phyloP scores from a whole-genome alignment of 2,113 vertebrate species.

The Pedetes capensis region DNA sequence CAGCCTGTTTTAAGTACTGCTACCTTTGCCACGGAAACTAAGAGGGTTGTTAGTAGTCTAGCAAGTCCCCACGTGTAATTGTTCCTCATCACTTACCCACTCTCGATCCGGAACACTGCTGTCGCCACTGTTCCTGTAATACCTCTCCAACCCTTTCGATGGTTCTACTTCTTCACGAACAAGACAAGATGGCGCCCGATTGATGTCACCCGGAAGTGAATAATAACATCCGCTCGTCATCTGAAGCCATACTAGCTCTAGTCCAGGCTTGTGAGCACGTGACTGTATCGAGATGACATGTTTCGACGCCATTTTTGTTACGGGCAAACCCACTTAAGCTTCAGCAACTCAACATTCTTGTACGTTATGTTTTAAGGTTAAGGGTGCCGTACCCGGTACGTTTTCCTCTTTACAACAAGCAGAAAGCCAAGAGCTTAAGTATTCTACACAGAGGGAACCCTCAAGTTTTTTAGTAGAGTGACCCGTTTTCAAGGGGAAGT shows the following conservation, averaged over 20 bases:
- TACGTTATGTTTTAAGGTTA: background rate
- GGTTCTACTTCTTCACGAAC: constrained; percentile 80
- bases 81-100: constrained; percentile 58
- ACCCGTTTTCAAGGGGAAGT: background rate
- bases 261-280: rapidly evolving
- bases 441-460: background rate
- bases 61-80: background rate
- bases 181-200: constrained; percentile 86
- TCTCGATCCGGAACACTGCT: constrained; percentile 56
- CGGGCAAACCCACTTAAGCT: constrained; percentile 45
- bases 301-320: constrained; percentile 73
- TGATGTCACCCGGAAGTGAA: constrained; percentile 81
- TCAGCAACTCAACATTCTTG: background rate
- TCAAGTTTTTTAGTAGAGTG: background rate
- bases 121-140: constrained; percentile 59
- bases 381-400: background rate
- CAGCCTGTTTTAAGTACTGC: constrained; percentile 30
- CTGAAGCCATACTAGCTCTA: constrained; percentile 35
- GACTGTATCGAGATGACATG: rapidly evolving
- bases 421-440: background rate
- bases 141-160: constrained; percentile 68
- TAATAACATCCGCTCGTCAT: constrained; percentile 68
- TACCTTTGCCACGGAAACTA: background rate
- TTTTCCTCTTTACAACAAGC: background rate
- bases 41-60: background rate